Evolutionary conservation across 1,140 invertebrate genomes (phyloP), one percentile per base, ranked within the genome.

Genomic region (Batillaria attramentaria): DNA sequence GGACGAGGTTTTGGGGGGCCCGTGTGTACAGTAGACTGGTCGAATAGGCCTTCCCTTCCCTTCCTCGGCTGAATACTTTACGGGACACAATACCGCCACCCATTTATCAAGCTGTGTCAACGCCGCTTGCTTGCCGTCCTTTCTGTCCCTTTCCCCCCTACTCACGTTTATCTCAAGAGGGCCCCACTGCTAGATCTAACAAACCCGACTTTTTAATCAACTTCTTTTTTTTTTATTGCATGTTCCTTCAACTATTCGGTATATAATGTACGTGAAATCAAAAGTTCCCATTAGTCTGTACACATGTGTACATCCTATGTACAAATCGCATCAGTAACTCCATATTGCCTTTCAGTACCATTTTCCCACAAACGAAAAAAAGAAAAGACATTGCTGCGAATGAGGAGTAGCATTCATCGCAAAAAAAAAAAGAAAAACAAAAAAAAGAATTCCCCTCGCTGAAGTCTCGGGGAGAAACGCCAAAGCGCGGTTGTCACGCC

Each of bases 71-170:
- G 57, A 60, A 5, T 60, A 42, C 68, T n/a, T 20, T 20, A 39
- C 35, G 42, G 68, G 39, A 41, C 37, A 70, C 37, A 70, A 70
- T 70, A 70, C 68, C 3, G 13, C 68, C 39, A n/a, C 18, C 68
- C 37, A 70, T 70, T 70, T 70, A 70, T 70, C 68, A 70, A 70
- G 37, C 68, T 18, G 68, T 70, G 68, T 70, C 68, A 70, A 39
- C 68, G 10, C 31, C 37, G 37, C 68, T 33, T 1, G 50, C 66
- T 39, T 70, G 68, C 37, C 68, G 24, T 13, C 13, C n/a, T 70
- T 20, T 37, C 33, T 33, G 41, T 70, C 66, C 39, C 33, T 74
- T 43, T 35, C 57, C 31, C 33, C 3, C 33, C 54, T 37, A n/a
- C 54, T 75, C 28, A 43, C 28, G 31, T n/a, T 8, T 75, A 24